Conservation (phyloP, 1,140 invertebrate genomes). For the Schlechtendalia chinensis region DNA sequence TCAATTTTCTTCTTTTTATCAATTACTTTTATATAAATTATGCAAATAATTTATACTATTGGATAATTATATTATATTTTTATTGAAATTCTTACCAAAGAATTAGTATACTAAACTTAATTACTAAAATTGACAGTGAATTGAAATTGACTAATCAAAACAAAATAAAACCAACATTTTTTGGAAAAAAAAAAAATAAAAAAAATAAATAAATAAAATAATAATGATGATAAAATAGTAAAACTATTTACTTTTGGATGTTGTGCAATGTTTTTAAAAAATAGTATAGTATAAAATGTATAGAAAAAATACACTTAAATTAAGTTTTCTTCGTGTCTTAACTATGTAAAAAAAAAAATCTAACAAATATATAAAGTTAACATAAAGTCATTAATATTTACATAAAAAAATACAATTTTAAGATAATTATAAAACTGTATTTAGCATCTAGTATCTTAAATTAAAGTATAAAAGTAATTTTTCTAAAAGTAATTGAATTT, state of each 20-base stretch:
- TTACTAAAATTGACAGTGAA: background rate
- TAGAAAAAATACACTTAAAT: background rate
- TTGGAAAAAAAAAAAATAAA: background rate
- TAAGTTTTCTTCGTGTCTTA: background rate
- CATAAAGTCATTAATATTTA: background rate
- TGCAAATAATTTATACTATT: constrained; percentile 5
- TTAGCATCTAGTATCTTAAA: background rate
- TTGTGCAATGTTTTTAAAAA: too few relatives aligned
- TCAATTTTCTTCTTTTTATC: constrained; percentile 15
- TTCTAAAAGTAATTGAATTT: background rate
- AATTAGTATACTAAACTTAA: background rate
- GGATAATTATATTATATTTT: background rate
- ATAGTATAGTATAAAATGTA: too few relatives aligned
- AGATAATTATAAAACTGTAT: constrained; percentile 21
- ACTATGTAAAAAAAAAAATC: background rate
- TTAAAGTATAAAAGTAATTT: background rate
- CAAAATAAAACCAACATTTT: background rate
- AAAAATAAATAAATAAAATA: too few relatives aligned
- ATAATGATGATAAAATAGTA: too few relatives aligned
- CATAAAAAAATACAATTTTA: background rate
- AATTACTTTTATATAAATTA: constrained; percentile 17
- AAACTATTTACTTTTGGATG: background rate
- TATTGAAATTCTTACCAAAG: background rate
- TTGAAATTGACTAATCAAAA: background rate
- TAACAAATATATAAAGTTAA: constrained; percentile 1